Percentiles rank a stretch among this genome's conserved stretches.
Conservation (phyloP, 2,888 invertebrate species). For the Calliopum simillimum region DNA sequence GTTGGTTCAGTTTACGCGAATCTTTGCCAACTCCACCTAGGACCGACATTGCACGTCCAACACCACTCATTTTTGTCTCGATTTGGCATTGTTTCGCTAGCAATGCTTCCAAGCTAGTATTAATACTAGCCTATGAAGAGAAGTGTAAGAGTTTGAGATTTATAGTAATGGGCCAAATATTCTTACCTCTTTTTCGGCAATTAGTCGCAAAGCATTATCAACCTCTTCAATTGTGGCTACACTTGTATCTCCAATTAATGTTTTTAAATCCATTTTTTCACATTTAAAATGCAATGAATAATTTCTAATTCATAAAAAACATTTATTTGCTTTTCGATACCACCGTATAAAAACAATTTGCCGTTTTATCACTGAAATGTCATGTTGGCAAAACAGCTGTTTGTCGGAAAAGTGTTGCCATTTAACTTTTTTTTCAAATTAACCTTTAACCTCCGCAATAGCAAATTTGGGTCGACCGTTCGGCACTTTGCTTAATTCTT, state of each 20-base stretch:
- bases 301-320: not conserved
- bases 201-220: conserved; percentile 55
- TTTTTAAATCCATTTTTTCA: conserved; percentile 46
- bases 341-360: not conserved
- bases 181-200: conserved; percentile 56
- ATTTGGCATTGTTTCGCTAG: conserved; percentile 80
- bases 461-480: not conserved
- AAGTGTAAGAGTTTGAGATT: conserved; percentile 8
- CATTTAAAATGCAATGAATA: no score
- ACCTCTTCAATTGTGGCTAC: conserved; percentile 71
- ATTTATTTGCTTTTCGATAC: conserved; percentile 19
- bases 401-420: not conserved
- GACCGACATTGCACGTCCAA: conserved; percentile 85
- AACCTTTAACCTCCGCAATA: not conserved
- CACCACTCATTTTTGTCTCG: conserved; percentile 82
- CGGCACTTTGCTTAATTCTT: not conserved
- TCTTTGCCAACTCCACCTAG: conserved; percentile 78
- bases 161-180: not conserved
- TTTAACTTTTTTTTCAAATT: not conserved
- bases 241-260: conserved; percentile 52
- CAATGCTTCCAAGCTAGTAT: conserved; percentile 77
- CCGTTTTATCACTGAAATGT: conserved; percentile 3
- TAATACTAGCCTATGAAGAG: conserved; percentile 73
- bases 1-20: conserved; percentile 83
- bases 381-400: conserved; percentile 34